phyloP scores from a whole-genome alignment of 2,797 vertebrate species.

The Meda fulgida region DNA sequence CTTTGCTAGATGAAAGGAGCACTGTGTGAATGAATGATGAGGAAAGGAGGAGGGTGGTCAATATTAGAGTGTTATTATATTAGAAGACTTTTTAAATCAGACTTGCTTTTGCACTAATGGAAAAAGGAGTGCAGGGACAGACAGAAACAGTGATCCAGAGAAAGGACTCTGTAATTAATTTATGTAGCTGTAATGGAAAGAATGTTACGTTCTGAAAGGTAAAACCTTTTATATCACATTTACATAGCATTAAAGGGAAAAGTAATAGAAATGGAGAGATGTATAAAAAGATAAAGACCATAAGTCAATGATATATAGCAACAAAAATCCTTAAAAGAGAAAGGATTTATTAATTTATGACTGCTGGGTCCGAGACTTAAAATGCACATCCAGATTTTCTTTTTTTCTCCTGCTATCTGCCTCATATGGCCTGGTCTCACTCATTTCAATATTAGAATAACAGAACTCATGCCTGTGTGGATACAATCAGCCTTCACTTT shows the following conservation, averaged over 20 bases:
- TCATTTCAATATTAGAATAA: constrained; percentile 9
- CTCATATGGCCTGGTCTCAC: not conserved
- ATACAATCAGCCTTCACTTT: not conserved
- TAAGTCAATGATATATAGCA: constrained; percentile 31
- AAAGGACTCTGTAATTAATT: constrained; percentile 24
- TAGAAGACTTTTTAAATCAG: not conserved
- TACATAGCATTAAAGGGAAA: constrained; percentile 26
- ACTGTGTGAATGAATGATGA: not conserved
- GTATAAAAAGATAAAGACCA: not conserved
- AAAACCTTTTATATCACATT: constrained; percentile 37
- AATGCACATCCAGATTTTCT: not conserved
- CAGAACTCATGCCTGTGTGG: not conserved
- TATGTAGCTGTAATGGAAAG: constrained; percentile 37
- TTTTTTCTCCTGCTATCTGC: not conserved
- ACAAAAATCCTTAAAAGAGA: constrained; percentile 18
- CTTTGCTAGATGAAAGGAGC: not conserved
- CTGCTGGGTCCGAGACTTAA: not conserved
- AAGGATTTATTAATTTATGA: constrained; percentile 22
- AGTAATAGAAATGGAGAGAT: constrained; percentile 12
- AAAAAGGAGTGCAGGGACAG: not conserved
- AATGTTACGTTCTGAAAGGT: constrained; percentile 4
- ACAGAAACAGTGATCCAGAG: constrained; percentile 8
- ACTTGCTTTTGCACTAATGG: constrained; percentile 8
- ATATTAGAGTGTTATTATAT: not conserved
- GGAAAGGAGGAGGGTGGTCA: not conserved